These are phyloP conservation scores for Drosophila kurseongensis DNA, from an alignment of 1,140 invertebrate species.

Conservation along the genomic window DNA sequence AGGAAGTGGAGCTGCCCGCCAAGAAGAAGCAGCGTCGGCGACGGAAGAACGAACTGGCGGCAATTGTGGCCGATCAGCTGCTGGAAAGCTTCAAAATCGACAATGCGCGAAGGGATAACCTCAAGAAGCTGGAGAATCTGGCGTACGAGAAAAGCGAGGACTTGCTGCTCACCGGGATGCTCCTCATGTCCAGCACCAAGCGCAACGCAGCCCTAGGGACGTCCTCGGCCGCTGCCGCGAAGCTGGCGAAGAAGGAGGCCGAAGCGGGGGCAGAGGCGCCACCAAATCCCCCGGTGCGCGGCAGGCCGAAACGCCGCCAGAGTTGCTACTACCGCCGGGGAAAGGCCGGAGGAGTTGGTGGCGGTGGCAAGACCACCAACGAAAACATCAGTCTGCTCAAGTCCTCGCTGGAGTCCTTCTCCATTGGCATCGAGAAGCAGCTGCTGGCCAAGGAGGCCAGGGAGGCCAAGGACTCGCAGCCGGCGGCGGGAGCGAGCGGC, in stretches of 20 bases:
- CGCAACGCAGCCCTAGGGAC: slow-evolving; percentile 53
- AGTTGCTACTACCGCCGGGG: slow-evolving; percentile 67
- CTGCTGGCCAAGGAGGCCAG: slow-evolving; percentile 60
- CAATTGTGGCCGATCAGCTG: slow-evolving; percentile 83
- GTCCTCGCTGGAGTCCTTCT: slow-evolving; percentile 77
- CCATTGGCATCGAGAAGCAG: slow-evolving; percentile 80
- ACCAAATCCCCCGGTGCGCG: slow-evolving; percentile 9
- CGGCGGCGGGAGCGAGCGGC: background rate
- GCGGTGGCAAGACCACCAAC: slow-evolving; percentile 29
- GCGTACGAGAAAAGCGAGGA: slow-evolving; percentile 80
- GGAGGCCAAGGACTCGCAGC: slow-evolving; percentile 51
- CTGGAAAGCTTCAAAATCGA: slow-evolving; percentile 84
- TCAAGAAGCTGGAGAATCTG: slow-evolving; percentile 81
- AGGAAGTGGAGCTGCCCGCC: slow-evolving; percentile 8
- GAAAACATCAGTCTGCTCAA: slow-evolving; percentile 74
- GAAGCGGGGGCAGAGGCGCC: background rate
- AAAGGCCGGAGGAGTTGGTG: slow-evolving; percentile 24
- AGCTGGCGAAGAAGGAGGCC: slow-evolving; percentile 35
- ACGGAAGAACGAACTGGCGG: slow-evolving; percentile 81
- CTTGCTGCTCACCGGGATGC: slow-evolving; percentile 77
- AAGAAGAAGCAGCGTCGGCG: slow-evolving; percentile 77
- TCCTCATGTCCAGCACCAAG: slow-evolving; percentile 82
- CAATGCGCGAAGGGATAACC: slow-evolving; percentile 78
- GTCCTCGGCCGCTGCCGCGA: slow-evolving; percentile 18
- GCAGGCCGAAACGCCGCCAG: slow-evolving; percentile 63